Conservation (phyloP, 2,113 vertebrate species). For the Acinonyx jubatus region DNA sequence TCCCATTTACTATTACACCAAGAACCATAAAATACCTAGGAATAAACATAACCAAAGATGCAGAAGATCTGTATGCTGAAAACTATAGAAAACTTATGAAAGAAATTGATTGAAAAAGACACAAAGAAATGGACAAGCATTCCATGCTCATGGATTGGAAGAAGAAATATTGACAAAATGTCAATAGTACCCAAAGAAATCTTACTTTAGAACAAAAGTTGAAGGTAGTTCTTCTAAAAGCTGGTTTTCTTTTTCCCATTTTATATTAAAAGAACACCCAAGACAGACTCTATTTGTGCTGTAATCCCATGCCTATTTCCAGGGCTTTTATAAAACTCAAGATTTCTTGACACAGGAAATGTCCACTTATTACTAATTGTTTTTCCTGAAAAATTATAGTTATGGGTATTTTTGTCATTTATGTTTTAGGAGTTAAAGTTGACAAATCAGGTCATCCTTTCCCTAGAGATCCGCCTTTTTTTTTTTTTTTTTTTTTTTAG, state of each 20-base stretch:
- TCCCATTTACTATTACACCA: too few relatives aligned
- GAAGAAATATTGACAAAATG: too few relatives aligned
- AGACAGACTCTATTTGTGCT: neutral
- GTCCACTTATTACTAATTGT: neutral
- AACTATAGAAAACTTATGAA: too few relatives aligned
- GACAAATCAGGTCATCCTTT: neutral
- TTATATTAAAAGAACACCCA: neutral
- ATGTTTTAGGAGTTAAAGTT: neutral
- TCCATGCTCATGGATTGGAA: too few relatives aligned
- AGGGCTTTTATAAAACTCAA: slow-evolving; percentile 28
- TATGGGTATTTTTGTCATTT: neutral
- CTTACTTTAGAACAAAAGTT: slow-evolving; percentile 1
- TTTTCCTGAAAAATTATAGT: neutral
- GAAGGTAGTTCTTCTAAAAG: neutral
- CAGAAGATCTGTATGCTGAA: too few relatives aligned
- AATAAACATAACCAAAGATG: too few relatives aligned
- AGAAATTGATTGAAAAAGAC: too few relatives aligned
- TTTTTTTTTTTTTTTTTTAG: neutral
- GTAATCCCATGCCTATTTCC: slow-evolving; percentile 31
- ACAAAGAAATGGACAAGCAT: too few relatives aligned
- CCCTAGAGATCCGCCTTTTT: neutral
- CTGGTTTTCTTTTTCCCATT: neutral
- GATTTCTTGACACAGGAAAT: slow-evolving; percentile 30
- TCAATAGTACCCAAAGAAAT: neutral
- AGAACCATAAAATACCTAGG: too few relatives aligned